Evolutionary conservation across 1,140 invertebrate genomes (phyloP).

Genomic region (Lucilia cuprina): DNA sequence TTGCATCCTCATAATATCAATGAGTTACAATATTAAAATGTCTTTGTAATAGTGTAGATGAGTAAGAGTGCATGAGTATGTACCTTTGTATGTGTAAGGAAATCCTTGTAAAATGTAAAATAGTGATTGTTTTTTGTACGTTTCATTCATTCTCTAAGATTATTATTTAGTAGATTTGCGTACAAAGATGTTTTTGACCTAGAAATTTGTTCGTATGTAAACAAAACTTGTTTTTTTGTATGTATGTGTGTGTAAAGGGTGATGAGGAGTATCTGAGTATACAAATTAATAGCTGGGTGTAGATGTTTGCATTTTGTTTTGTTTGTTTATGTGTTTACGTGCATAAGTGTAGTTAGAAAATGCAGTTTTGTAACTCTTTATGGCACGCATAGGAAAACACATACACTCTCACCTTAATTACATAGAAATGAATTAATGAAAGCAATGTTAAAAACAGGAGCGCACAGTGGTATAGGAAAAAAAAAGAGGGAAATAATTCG

Average conservation of each 20-base stretch:
- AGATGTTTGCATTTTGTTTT: no score
- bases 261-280: neutral
- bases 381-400: no score
- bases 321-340: no score
- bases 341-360: no score
- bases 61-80: neutral
- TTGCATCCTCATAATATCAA: neutral
- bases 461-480: no score
- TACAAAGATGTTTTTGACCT: conserved; percentile 11
- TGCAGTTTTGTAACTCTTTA: no score
- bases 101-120: neutral
- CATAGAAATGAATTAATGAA: no score
- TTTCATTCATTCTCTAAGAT: neutral
- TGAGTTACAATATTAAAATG: neutral
- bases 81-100: neutral
- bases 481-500: no score
- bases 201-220: conserved; percentile 14
- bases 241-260: neutral
- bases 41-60: neutral
- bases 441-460: no score
- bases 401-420: no score
- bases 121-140: neutral
- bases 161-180: neutral
- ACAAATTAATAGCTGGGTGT: neutral
- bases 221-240: neutral